Conservation (phyloP, 2,888 invertebrate species). For the Pasiphila rectangulata region DNA sequence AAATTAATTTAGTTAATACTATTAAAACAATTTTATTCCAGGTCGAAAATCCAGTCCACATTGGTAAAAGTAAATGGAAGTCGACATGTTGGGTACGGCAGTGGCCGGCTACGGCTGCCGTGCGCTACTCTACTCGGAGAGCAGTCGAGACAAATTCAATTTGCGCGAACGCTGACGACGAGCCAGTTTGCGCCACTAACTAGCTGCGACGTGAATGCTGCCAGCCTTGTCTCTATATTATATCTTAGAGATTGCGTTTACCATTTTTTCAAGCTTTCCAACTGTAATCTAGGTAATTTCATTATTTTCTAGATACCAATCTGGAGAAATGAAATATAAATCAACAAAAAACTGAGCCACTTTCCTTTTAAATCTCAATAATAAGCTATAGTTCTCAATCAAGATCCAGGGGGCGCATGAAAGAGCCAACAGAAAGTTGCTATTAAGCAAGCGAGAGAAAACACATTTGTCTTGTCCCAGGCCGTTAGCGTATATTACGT, state of each 20-base stretch:
- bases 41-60: conserved; percentile 3
- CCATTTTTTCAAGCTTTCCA: not conserved
- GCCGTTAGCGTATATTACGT: conserved; percentile 79
- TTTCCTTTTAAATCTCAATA: conserved; percentile 49
- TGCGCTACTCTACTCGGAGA: conserved; percentile 44
- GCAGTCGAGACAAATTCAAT: conserved; percentile 74
- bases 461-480: conserved; percentile 79
- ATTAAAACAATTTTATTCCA: no score
- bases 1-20: not conserved
- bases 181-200: conserved; percentile 76
- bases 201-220: conserved; percentile 72
- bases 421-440: conserved; percentile 51
- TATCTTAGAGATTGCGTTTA: conserved; percentile 50
- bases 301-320: no score
- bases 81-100: conserved; percentile 37
- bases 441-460: conserved; percentile 75
- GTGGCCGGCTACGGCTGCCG: conserved; percentile 33
- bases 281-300: no score
- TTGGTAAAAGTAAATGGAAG: conserved; percentile 36
- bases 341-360: conserved; percentile 27
- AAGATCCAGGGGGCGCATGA: conserved; percentile 53
- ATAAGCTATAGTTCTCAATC: conserved; percentile 69
- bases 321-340: conserved; percentile 28
- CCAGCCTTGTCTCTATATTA: conserved; percentile 63
- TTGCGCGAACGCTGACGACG: conserved; percentile 71